Evolutionary conservation across 2,797 vertebrate genomes (phyloP).

Genomic region (Sebastes alutus): DNA sequence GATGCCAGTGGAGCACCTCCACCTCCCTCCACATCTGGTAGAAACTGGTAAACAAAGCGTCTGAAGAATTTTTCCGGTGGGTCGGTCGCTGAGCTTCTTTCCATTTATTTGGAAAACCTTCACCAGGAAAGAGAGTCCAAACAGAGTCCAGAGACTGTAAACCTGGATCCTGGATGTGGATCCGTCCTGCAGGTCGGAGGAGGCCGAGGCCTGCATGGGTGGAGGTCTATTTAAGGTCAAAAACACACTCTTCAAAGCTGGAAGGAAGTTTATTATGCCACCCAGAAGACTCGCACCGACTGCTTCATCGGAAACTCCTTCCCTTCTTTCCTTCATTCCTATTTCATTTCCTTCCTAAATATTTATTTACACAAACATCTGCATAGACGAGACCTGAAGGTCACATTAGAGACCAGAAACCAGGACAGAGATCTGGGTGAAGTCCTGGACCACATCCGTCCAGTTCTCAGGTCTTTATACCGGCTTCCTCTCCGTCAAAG

Average conservation of each 20-base stretch:
- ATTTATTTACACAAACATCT: too few relatives aligned
- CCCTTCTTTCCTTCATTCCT: too few relatives aligned
- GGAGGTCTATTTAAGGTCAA: too few relatives aligned
- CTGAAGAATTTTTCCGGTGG: constrained; percentile 58
- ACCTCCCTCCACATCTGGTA: constrained; percentile 57
- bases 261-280: neutral
- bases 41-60: constrained; percentile 41
- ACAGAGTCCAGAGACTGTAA: constrained; percentile 75
- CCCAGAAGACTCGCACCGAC: neutral
- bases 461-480: too few relatives aligned
- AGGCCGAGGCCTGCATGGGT: too few relatives aligned
- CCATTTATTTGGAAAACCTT: constrained; percentile 81
- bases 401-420: too few relatives aligned
- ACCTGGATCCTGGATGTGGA: constrained; percentile 29
- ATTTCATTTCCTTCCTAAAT: too few relatives aligned
- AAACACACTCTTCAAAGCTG: neutral
- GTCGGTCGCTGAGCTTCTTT: constrained; percentile 50
- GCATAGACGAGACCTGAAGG: too few relatives aligned
- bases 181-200: constrained; percentile 29
- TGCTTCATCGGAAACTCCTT: too few relatives aligned
- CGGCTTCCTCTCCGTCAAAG: too few relatives aligned
- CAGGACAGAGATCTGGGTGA: too few relatives aligned
- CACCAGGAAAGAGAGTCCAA: constrained; percentile 78
- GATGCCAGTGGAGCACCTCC: neutral
- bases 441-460: too few relatives aligned